These are phyloP conservation scores for Parnassius orleans DNA, from an alignment of 2,888 invertebrate species.

Conservation along the genomic window DNA sequence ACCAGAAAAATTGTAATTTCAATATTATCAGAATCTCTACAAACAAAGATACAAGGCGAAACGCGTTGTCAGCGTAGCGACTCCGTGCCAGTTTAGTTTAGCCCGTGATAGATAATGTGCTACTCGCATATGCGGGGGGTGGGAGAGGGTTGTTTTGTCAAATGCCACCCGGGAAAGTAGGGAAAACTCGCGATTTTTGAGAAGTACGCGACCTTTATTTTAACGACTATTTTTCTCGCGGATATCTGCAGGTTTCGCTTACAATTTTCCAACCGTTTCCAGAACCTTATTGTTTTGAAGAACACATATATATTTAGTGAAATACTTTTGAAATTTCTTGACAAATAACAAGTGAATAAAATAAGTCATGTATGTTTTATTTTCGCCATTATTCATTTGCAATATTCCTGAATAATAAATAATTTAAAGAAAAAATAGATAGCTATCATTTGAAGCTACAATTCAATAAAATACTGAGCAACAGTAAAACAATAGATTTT, in stretches of 20 bases:
- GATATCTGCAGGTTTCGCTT: constrained; percentile 21
- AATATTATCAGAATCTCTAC: too few species aligned
- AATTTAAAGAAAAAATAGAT: too few species aligned
- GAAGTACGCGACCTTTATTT: constrained; percentile 35
- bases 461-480: too few species aligned
- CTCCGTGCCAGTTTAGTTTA: constrained; percentile 49
- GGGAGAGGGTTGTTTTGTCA: constrained; percentile 68
- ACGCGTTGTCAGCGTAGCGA: constrained; percentile 23
- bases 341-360: too few species aligned
- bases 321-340: too few species aligned
- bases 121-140: constrained; percentile 63
- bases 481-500: too few species aligned
- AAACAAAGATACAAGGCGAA: too few species aligned
- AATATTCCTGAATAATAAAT: too few species aligned
- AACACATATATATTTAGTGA: neutral
- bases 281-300: constrained; percentile 2
- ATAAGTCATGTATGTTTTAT: too few species aligned
- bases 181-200: constrained; percentile 39
- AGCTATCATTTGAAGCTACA: too few species aligned
- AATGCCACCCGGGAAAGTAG: constrained; percentile 61
- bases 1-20: too few species aligned
- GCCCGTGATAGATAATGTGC: constrained; percentile 75
- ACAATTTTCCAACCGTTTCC: constrained; percentile 8
- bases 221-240: constrained; percentile 29
- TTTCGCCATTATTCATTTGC: too few species aligned